These are phyloP conservation scores for Carcinoscorpius rotundicauda DNA, from an alignment of 1,140 invertebrate genomes.

Conservation along the genomic window DNA sequence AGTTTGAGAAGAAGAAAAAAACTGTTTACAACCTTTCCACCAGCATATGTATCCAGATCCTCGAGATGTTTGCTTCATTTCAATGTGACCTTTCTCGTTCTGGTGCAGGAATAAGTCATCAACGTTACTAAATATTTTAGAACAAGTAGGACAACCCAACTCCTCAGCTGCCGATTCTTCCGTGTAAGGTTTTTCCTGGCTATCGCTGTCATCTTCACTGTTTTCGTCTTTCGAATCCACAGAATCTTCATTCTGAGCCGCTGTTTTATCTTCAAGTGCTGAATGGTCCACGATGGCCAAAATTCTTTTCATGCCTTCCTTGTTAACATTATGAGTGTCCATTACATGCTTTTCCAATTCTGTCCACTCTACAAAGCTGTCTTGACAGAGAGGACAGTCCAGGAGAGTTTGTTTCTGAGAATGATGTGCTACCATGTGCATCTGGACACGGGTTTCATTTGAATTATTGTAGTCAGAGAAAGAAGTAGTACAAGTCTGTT, in stretches of 20 bases:
- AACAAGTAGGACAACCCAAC: constrained; percentile 55
- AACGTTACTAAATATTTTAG: constrained; percentile 54
- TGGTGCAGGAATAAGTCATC: constrained; percentile 75
- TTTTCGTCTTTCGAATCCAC: too few relatives aligned
- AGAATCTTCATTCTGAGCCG: too few relatives aligned
- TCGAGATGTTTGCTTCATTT: constrained; percentile 51
- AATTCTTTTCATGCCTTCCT: constrained; percentile 74
- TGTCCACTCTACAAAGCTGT: constrained; percentile 60
- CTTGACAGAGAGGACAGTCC: constrained; percentile 80
- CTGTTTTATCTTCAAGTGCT: too few relatives aligned
- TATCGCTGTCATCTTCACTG: too few relatives aligned
- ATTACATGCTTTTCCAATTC: constrained; percentile 78
- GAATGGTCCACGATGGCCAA: constrained; percentile 66
- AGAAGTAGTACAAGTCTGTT: constrained; percentile 9
- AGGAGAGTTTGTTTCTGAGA: constrained; percentile 24
- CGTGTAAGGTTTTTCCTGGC: background rate
- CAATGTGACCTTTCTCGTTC: constrained; percentile 61
- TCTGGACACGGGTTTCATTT: constrained; percentile 49
- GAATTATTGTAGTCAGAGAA: constrained; percentile 20
- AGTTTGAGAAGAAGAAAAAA: constrained; percentile 59
- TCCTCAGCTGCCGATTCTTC: constrained; percentile 33
- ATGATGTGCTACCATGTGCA: constrained; percentile 53
- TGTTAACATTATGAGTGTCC: constrained; percentile 82
- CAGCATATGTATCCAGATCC: constrained; percentile 72
- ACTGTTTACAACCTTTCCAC: constrained; percentile 76